These are phyloP conservation scores for Discoglossus pictus DNA, from an alignment of 2,797 vertebrate genomes.

Conservation along the genomic window DNA sequence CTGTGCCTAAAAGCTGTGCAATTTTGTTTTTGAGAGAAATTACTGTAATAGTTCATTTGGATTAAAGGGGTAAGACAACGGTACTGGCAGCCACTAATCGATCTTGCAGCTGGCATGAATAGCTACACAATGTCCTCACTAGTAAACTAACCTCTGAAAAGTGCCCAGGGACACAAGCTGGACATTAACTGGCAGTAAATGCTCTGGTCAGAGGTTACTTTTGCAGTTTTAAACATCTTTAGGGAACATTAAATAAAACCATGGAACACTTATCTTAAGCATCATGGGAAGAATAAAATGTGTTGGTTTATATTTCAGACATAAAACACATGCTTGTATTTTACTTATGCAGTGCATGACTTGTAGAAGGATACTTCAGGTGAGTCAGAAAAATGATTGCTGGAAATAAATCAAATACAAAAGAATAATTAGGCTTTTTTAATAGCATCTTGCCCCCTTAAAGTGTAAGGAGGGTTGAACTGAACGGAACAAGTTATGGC, in stretches of 20 bases:
- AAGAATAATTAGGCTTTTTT: no score
- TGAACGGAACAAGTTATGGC: no score
- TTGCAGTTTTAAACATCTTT: constrained; percentile 37
- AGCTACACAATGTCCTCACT: constrained; percentile 36
- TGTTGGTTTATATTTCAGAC: constrained; percentile 27
- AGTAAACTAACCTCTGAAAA: constrained; percentile 40
- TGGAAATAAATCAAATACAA: no score
- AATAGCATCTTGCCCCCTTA: no score
- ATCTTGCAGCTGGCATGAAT: constrained; percentile 37
- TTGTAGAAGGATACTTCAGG: constrained; percentile 27
- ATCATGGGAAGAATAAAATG: constrained; percentile 33
- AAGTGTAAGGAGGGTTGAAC: no score
- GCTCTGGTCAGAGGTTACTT: constrained; percentile 42
- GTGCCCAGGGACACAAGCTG: constrained; percentile 34
- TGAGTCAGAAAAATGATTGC: constrained; percentile 32
- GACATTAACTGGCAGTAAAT: constrained; percentile 44
- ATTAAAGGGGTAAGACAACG: not conserved
- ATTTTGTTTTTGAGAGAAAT: no score
- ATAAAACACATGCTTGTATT: constrained; percentile 20
- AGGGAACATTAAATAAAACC: constrained; percentile 46
- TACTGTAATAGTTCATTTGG: constrained; percentile 1
- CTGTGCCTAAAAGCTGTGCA: no score
- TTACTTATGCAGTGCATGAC: constrained; percentile 16
- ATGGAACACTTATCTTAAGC: constrained; percentile 32
- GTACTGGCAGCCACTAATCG: constrained; percentile 7